phyloP scores from a whole-genome alignment of 1,140 invertebrate genomes.

The Homarus americanus region DNA sequence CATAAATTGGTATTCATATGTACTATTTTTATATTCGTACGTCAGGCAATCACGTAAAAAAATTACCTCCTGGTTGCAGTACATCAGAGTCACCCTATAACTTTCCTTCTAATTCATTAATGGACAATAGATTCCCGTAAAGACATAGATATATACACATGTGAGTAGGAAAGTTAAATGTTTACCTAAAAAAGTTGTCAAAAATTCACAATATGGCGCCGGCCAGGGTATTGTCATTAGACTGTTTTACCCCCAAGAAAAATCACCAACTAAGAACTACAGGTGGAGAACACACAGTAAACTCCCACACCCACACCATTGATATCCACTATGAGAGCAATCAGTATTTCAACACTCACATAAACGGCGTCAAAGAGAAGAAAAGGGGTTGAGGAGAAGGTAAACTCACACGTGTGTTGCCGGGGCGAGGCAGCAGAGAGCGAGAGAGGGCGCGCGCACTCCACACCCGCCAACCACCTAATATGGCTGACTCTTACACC shows the following conservation, averaged over 20 bases:
- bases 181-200: constrained; percentile 32
- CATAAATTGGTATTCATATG: background rate
- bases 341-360: constrained; percentile 29
- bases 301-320: background rate
- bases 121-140: too few species aligned
- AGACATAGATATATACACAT: background rate
- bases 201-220: constrained; percentile 67
- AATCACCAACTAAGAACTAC: background rate
- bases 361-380: background rate
- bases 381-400: constrained; percentile 56
- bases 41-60: constrained; percentile 32
- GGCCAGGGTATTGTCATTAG: constrained; percentile 50
- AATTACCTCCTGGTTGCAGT: constrained; percentile 37
- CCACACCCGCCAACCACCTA: constrained; percentile 56
- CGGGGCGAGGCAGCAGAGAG: constrained; percentile 68
- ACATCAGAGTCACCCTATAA: background rate
- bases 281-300: background rate
- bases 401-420: constrained; percentile 67
- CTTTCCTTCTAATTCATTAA: background rate
- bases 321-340: background rate
- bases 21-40: constrained; percentile 56
- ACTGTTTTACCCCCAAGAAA: constrained; percentile 19
- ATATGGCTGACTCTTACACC: constrained; percentile 50
- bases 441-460: constrained; percentile 66
- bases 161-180: background rate